phyloP scores from a whole-genome alignment of 2,113 vertebrate species.

The Sphyrna mokarran region DNA sequence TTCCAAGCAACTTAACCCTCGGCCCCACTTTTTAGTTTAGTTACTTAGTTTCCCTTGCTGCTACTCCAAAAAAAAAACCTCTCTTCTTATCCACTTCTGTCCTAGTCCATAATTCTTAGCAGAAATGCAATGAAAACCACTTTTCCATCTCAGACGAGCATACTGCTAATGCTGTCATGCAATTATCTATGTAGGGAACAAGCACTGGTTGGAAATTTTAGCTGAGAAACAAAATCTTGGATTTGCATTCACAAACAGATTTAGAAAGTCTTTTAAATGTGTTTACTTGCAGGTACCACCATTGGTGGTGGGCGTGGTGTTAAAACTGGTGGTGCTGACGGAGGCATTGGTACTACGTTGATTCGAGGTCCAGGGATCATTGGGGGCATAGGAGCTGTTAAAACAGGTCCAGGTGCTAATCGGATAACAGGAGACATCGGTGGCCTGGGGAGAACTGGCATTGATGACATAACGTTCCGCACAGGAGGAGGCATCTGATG shows the following conservation, averaged over 20 bases:
- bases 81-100: not conserved
- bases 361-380: constrained; percentile 85
- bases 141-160: not conserved
- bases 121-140: not conserved
- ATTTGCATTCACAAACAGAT: not conserved
- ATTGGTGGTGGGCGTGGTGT: constrained; percentile 86
- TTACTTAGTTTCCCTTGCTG: not conserved
- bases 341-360: constrained; percentile 92
- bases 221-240: not conserved
- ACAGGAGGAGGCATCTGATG: constrained; percentile 70
- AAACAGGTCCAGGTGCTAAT: constrained; percentile 76
- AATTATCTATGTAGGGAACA: not conserved
- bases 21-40: too few species aligned
- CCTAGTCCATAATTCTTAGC: not conserved
- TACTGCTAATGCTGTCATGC: not conserved
- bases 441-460: constrained; percentile 83
- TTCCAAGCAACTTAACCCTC: too few species aligned
- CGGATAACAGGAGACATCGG: constrained; percentile 83
- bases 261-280: constrained; percentile 5
- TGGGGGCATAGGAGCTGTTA: constrained; percentile 78
- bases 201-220: not conserved
- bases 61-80: not conserved
- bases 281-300: constrained; percentile 86
- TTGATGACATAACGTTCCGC: constrained; percentile 81
- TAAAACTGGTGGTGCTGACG: constrained; percentile 80